Conservation (phyloP, 2,888 invertebrate species). For the Drosophila sordidula region DNA sequence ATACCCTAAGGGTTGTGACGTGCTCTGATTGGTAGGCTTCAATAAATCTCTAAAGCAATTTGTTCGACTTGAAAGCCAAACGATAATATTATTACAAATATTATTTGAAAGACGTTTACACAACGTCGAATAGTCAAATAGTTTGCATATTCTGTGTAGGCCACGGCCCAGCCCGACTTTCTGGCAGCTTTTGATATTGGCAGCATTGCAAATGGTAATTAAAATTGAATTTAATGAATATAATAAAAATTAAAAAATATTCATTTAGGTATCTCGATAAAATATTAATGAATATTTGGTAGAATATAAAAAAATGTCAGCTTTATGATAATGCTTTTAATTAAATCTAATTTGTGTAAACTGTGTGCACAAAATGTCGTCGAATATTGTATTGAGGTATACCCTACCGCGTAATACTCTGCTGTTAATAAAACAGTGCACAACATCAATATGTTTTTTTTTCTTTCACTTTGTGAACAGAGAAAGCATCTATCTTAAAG, state of each 20-base stretch:
- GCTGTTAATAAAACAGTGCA: too few species aligned
- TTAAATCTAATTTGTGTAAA: too few species aligned
- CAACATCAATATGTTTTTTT: too few species aligned
- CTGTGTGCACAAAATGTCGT: too few species aligned
- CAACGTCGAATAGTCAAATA: not conserved
- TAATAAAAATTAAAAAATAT: not conserved
- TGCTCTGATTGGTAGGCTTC: not conserved
- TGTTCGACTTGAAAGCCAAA: slow-evolving; percentile 10
- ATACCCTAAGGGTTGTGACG: slow-evolving; percentile 14
- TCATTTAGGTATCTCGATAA: not conserved
- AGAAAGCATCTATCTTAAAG: too few species aligned
- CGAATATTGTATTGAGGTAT: too few species aligned
- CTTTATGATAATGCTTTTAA: too few species aligned
- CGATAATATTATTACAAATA: slow-evolving; percentile 18
- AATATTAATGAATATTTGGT: not conserved
- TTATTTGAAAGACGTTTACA: slow-evolving; percentile 3
- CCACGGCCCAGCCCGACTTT: not conserved
- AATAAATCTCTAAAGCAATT: not conserved
- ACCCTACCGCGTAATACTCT: too few species aligned
- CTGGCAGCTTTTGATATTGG: not conserved
- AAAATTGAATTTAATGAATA: not conserved
- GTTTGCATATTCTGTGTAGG: not conserved
- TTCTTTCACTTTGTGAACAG: too few species aligned
- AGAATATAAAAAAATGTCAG: not conserved
- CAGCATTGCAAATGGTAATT: not conserved